These are phyloP conservation scores for Ypsolopha sequella DNA, from an alignment of 2,888 invertebrate species.

Conservation along the genomic window DNA sequence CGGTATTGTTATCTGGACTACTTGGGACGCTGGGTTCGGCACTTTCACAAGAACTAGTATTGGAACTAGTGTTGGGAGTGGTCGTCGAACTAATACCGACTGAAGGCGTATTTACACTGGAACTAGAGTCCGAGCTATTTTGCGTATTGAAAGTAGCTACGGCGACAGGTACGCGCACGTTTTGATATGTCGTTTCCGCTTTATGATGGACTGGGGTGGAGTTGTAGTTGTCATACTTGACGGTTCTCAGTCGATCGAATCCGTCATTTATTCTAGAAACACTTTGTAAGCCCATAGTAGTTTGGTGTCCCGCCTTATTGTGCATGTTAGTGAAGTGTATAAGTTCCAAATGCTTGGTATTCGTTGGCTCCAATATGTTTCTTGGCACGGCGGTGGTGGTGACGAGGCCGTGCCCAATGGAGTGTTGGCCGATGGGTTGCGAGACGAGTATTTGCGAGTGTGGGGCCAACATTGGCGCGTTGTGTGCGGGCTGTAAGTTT, in stretches of 20 bases:
- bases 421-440: conserved; percentile 23
- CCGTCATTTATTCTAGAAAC: conserved; percentile 39
- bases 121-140: conserved; percentile 76
- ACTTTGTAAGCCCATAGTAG: conserved; percentile 35
- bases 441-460: conserved; percentile 14
- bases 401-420: conserved; percentile 23
- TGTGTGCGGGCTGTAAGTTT: conserved; percentile 20
- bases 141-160: conserved; percentile 38
- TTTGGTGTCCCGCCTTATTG: conserved; percentile 24
- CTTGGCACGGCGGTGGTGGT: conserved; percentile 29
- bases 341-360: conserved; percentile 47
- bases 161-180: conserved; percentile 33
- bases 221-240: conserved; percentile 41
- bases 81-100: conserved; percentile 74
- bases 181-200: conserved; percentile 46
- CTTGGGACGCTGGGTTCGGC: conserved; percentile 81
- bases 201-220: conserved; percentile 33
- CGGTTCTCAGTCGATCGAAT: conserved; percentile 34
- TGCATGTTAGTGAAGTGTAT: conserved; percentile 45
- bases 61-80: conserved; percentile 78
- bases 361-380: conserved; percentile 38
- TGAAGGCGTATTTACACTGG: conserved; percentile 73
- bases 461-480: conserved; percentile 4
- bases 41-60: conserved; percentile 78
- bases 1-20: conserved; percentile 65